Evolutionary conservation across 2,113 vertebrate species (phyloP), one percentile per base, ranked within the genome.

Genomic region (Mionectes macconnelli): DNA sequence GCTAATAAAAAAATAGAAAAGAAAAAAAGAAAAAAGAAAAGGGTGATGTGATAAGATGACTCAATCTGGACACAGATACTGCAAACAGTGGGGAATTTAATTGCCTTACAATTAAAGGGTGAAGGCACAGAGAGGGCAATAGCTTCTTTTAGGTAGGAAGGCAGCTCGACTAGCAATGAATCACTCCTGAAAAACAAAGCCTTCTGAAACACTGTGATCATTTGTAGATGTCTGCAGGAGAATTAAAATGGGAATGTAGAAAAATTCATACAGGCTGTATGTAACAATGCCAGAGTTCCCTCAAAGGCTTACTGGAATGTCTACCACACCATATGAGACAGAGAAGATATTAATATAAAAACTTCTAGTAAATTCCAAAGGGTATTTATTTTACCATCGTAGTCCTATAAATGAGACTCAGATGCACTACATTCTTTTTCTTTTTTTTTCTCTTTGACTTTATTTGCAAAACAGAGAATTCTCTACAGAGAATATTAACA

Each of bases 41-140:
- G 45, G 2, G 17, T 74, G 33, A 92, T 87, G 50, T 57, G 70
- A 81, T 74, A 67, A 95, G 44, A 86, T 63, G 67, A 80, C 37
- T 94, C 49, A 91, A 86, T 84, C 59, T 85, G 68, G 74, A 78
- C 35, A 88, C 42, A 84, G 94, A 84, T 56, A 89, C 17, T 89
- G 55, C 60, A 94, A 94, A 94, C 3, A 20, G 31, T 66, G 23
- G 81, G 76, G 86, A 94, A 89, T 91, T 53, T 90, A 93, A 96
- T 94, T 96, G 42, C 30, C 27, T 94, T 96, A 35, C 42, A 81
- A 72, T 96, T 95, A 92, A 79, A 87, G 10, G 39, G 15, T 82
- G 22, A 94, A 93, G 25, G 68, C 39, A 69, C 49, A 83, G 77
- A 67, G 25, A 90, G 42, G 37, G 14, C 8, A 44, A 47, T 77